phyloP scores from a whole-genome alignment of 1,140 invertebrate species.

The Araneus ventricosus region DNA sequence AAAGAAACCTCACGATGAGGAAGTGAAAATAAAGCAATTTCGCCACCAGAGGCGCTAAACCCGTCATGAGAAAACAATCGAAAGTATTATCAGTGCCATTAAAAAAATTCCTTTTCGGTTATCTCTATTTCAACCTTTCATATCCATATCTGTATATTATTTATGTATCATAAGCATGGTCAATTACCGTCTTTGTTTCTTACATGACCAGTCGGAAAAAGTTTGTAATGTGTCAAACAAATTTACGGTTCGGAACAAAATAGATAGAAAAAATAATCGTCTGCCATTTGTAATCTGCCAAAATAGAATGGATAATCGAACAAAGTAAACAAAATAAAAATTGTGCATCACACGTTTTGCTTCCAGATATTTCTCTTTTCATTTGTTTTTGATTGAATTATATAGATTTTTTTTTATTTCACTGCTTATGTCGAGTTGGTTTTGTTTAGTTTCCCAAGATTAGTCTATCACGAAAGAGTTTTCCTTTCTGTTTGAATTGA shows the following conservation, averaged over 20 bases:
- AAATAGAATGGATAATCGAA: conserved; percentile 10
- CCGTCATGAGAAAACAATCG: neutral
- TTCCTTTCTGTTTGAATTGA: neutral
- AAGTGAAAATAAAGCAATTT: neutral
- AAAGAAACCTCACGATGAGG: conserved; percentile 17
- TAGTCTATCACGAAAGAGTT: neutral
- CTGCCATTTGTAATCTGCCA: conserved; percentile 35
- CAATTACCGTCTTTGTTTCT: neutral
- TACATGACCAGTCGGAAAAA: neutral
- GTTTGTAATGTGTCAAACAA: neutral
- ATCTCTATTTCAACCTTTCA: neutral
- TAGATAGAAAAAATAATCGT: neutral
- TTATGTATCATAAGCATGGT: neutral
- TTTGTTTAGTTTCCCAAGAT: neutral
- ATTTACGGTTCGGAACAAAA: conserved; percentile 7
- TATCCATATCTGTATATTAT: neutral
- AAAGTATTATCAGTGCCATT: conserved; percentile 4
- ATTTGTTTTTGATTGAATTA: neutral
- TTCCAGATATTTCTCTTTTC: neutral
- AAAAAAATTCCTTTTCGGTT: neutral
- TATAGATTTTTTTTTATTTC: neutral
- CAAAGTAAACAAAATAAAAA: neutral
- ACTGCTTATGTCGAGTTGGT: neutral
- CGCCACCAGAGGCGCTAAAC: conserved; percentile 5
- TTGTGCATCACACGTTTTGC: neutral